Conservation (phyloP, 2,888 invertebrate species). For the Napeogenes inachia region DNA sequence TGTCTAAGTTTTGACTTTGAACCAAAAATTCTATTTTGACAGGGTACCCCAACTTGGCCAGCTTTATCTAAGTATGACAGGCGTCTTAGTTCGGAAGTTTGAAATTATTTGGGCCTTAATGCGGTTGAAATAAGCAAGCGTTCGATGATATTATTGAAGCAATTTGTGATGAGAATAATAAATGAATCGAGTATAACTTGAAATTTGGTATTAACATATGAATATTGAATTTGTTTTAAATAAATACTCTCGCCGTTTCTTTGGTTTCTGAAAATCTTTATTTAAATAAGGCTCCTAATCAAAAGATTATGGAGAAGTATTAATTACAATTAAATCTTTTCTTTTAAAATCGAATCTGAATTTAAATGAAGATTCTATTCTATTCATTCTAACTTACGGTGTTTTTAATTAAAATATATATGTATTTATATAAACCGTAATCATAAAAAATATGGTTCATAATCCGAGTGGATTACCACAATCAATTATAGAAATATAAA, state of each 20-base stretch:
- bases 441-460: too few species aligned
- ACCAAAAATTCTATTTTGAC: slow-evolving; percentile 4
- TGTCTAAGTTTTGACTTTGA: neutral
- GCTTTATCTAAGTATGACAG: slow-evolving; percentile 35
- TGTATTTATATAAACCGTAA: too few species aligned
- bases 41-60: slow-evolving; percentile 13
- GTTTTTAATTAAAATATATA: neutral
- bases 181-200: slow-evolving; percentile 22
- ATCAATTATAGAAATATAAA: neutral
- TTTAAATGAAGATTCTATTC: neutral
- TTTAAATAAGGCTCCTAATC: slow-evolving; percentile 1
- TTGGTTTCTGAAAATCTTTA: neutral
- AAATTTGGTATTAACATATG: slow-evolving; percentile 9
- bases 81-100: slow-evolving; percentile 28
- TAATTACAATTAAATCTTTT: neutral
- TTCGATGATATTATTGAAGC: slow-evolving; percentile 23
- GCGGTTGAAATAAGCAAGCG: slow-evolving; percentile 19
- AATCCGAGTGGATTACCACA: too few species aligned
- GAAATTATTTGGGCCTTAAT: slow-evolving; percentile 26
- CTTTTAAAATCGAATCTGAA: neutral
- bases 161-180: slow-evolving; percentile 27
- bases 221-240: slow-evolving; percentile 4
- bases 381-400: neutral
- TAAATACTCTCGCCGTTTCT: neutral
- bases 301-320: slow-evolving; percentile 1